phyloP scores from a whole-genome alignment of 30 jellyfish, hydroid and myxozoan genomes.

The Hydractinia symbiolongicarpus region DNA sequence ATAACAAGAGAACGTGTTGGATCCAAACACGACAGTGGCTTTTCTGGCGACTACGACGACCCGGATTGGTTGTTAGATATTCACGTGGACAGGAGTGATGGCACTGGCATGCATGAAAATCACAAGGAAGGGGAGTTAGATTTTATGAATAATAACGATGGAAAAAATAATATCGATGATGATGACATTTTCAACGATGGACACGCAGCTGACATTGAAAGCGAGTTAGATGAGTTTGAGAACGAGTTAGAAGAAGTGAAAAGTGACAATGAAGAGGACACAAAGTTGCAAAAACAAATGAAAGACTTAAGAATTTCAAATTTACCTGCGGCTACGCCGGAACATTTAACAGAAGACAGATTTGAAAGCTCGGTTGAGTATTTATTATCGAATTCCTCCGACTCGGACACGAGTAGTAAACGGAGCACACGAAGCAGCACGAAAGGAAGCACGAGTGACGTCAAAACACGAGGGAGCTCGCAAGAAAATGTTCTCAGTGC shows the following conservation, averaged over 20 bases:
- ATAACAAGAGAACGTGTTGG: constrained; percentile 46
- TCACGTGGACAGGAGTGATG: not conserved
- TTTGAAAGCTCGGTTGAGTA: constrained; percentile 94
- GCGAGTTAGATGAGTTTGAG: constrained; percentile 42
- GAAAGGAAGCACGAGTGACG: constrained; percentile 8
- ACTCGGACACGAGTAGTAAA: constrained; percentile 41
- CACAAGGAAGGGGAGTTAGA: not conserved
- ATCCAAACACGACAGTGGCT: constrained; percentile 82
- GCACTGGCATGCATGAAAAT: not conserved
- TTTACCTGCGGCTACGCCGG: constrained; percentile 41
- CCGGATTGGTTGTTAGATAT: constrained; percentile 14
- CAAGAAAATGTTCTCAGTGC: constrained; percentile 14
- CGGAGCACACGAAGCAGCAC: constrained; percentile 38
- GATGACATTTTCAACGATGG: constrained; percentile 21
- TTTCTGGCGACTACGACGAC: constrained; percentile 42
- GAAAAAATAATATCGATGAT: not conserved
- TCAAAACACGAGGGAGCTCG: constrained; percentile 14
- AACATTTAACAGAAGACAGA: constrained; percentile 31
- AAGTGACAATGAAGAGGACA: constrained; percentile 77
- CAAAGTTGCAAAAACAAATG: constrained; percentile 28
- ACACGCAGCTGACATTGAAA: constrained; percentile 27
- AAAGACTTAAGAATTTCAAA: constrained; percentile 37
- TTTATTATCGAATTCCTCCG: constrained; percentile 39
- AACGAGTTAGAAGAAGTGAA: constrained; percentile 55
- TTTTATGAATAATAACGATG: constrained; percentile 2